A percentile compares a stretch with the other conserved stretches of the same genome.
Conservation (phyloP, 2,888 invertebrate genomes). For the Cephus sareptanus region DNA sequence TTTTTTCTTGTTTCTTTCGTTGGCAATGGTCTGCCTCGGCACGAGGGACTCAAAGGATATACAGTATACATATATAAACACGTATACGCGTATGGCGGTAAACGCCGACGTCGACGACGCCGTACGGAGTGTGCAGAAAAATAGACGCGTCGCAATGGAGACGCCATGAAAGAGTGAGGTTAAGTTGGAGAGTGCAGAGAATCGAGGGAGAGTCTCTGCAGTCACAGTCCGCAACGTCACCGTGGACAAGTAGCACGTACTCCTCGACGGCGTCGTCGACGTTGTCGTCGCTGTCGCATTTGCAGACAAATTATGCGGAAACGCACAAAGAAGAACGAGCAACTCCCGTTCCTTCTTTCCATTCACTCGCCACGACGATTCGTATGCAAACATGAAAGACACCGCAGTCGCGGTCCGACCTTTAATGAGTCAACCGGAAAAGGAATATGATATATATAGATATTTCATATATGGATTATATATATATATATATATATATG, state of each 20-base stretch:
- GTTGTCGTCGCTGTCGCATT: constrained; percentile 26
- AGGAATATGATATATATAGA: background rate
- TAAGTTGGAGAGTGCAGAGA: background rate
- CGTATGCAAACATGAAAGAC: constrained; percentile 12
- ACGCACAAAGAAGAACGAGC: constrained; percentile 41
- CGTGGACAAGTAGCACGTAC: background rate
- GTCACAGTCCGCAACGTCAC: background rate
- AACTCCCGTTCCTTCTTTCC: constrained; percentile 14
- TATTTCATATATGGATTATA: background rate
- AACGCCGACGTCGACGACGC: background rate
- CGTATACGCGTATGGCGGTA: background rate
- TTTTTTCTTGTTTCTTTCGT: background rate
- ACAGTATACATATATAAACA: too few species aligned
- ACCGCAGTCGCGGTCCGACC: constrained; percentile 19
- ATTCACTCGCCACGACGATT: background rate
- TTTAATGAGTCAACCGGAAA: constrained; percentile 24
- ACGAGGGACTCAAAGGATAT: background rate
- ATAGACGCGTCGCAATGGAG: background rate
- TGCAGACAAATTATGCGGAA: constrained; percentile 57
- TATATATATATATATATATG: background rate
- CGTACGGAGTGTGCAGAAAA: background rate
- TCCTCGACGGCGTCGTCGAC: constrained; percentile 2
- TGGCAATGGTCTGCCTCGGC: background rate
- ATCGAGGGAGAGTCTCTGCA: background rate
- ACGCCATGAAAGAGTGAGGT: background rate